Evolutionary conservation across 2,888 invertebrate genomes (phyloP).

Genomic region (Drosophila helvetica): DNA sequence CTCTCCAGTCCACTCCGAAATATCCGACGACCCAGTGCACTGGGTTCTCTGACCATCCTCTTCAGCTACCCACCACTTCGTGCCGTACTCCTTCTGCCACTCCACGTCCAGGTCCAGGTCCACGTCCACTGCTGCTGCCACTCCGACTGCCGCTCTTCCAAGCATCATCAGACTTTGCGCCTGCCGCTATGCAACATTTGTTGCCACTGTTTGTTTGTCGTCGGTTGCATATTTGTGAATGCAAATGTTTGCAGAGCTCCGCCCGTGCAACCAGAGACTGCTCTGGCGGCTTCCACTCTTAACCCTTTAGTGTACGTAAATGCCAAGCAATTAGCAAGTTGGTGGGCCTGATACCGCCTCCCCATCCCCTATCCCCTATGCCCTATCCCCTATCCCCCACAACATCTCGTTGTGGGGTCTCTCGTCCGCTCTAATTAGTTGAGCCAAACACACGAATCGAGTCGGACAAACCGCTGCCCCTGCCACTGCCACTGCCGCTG

Average conservation of each 20-base stretch:
- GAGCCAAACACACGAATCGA: slow-evolving; percentile 68
- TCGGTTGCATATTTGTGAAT: slow-evolving; percentile 73
- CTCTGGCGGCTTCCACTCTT: slow-evolving; percentile 49
- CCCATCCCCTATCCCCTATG: slow-evolving; percentile 38
- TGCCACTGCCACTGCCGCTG: background rate
- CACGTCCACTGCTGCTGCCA: background rate
- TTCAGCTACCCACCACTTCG: background rate
- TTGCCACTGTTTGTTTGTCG: slow-evolving; percentile 49
- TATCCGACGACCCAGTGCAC: slow-evolving; percentile 40
- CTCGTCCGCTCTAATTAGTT: slow-evolving; percentile 71
- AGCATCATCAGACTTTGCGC: slow-evolving; percentile 41
- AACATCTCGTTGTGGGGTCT: slow-evolving; percentile 41
- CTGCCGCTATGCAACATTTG: slow-evolving; percentile 60
- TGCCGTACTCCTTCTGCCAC: slow-evolving; percentile 2
- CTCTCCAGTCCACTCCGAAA: slow-evolving; percentile 45
- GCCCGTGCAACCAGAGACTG: slow-evolving; percentile 28
- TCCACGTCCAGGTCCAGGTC: too few species aligned
- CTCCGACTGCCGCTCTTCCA: background rate
- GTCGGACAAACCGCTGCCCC: slow-evolving; percentile 50
- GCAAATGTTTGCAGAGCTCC: slow-evolving; percentile 69
- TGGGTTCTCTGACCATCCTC: background rate
- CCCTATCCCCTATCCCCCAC: slow-evolving; percentile 24
- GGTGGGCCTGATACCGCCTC: slow-evolving; percentile 5
- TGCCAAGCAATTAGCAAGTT: slow-evolving; percentile 71
- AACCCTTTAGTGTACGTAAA: slow-evolving; percentile 64